phyloP scores from a whole-genome alignment of 2,113 vertebrate species.

The Halichoeres trimaculatus region DNA sequence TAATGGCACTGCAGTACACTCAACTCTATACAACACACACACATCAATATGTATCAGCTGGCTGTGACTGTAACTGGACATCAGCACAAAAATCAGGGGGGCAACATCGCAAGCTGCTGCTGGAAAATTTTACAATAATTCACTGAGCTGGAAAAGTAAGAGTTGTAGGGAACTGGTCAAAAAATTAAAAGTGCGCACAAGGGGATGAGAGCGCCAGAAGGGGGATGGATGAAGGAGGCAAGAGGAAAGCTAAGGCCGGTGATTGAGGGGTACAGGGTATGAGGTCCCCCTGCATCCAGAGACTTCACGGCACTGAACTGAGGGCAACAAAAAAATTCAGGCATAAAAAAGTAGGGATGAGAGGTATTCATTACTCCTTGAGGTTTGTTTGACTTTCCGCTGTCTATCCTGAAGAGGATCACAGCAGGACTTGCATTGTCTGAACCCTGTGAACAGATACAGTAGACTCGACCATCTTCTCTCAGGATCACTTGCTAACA shows the following conservation, averaged over 20 bases:
- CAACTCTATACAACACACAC: neutral
- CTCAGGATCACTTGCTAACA: slow-evolving; percentile 16
- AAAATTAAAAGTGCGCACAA: slow-evolving; percentile 25
- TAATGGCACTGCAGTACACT: neutral
- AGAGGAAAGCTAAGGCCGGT: neutral
- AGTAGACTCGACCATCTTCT: neutral
- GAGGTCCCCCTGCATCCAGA: too few relatives aligned
- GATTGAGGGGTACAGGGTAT: neutral
- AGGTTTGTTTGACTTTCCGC: too few relatives aligned
- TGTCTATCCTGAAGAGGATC: neutral
- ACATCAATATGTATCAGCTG: slow-evolving; percentile 12
- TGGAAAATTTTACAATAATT: slow-evolving; percentile 41
- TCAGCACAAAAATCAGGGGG: slow-evolving; percentile 7
- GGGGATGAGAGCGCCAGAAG: neutral
- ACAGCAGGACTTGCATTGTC: neutral
- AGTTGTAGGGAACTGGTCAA: slow-evolving; percentile 26
- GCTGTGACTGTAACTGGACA: slow-evolving; percentile 24
- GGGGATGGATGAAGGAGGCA: neutral
- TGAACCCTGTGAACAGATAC: slow-evolving; percentile 17
- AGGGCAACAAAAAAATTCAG: too few relatives aligned
- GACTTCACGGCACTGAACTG: too few relatives aligned
- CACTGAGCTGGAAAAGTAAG: slow-evolving; percentile 50
- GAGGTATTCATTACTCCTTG: neutral
- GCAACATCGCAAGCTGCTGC: slow-evolving; percentile 13
- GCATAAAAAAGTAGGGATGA: neutral